Conservation (phyloP, 2,888 invertebrate genomes). For the Ormia ochracea region DNA sequence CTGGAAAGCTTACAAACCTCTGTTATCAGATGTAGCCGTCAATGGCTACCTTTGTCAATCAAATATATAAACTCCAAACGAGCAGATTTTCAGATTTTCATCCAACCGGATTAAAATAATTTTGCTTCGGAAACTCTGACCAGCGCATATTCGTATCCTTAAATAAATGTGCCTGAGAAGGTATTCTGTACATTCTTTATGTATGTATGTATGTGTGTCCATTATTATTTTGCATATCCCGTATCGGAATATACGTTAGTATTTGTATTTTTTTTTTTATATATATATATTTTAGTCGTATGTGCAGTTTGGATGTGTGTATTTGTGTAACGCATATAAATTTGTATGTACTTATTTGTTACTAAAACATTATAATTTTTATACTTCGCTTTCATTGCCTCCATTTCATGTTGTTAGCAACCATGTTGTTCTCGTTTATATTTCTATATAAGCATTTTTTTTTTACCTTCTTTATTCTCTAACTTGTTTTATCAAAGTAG, state of each 20-base stretch:
- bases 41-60: too few species aligned
- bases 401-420: slow-evolving; percentile 59
- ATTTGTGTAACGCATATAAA: not conserved
- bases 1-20: too few species aligned
- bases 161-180: not conserved
- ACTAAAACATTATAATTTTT: slow-evolving; percentile 33
- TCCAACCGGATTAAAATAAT: too few species aligned
- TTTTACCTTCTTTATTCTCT: slow-evolving; percentile 18
- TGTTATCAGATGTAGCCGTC: too few species aligned
- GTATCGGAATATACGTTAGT: slow-evolving; percentile 53
- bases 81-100: too few species aligned
- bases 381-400: slow-evolving; percentile 51
- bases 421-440: slow-evolving; percentile 64
- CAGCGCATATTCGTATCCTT: not conserved
- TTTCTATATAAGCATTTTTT: slow-evolving; percentile 55
- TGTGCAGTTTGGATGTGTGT: too few species aligned
- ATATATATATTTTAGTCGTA: too few species aligned
- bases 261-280: slow-evolving; percentile 10
- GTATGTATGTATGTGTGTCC: not conserved
- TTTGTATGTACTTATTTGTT: slow-evolving; percentile 15
- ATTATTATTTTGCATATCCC: slow-evolving; percentile 52
- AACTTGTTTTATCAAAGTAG: slow-evolving; percentile 51
- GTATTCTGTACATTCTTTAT: not conserved
- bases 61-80: too few species aligned
- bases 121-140: too few species aligned